phyloP scores from a whole-genome alignment of 2,113 vertebrate species.

The Pelmatolapia mariae region DNA sequence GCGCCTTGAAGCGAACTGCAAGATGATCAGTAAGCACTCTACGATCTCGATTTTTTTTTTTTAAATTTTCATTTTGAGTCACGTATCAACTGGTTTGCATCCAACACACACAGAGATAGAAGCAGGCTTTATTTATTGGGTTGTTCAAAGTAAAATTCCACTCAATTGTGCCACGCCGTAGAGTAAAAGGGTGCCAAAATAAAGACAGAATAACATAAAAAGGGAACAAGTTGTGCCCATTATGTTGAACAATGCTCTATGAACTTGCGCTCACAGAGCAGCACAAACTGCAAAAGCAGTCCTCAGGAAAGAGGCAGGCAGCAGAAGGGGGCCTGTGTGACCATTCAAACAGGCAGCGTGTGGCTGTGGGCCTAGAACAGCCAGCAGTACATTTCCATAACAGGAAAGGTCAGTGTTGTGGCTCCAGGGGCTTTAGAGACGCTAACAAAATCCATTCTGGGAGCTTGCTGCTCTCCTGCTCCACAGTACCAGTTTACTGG shows the following conservation, averaged over 20 bases:
- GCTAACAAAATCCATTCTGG: slow-evolving; percentile 35
- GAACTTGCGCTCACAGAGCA: neutral
- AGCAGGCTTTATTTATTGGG: neutral
- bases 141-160: neutral
- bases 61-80: neutral
- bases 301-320: slow-evolving; percentile 48
- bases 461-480: slow-evolving; percentile 10
- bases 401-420: slow-evolving; percentile 70
- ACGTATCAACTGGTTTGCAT: neutral
- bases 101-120: slow-evolving; percentile 9
- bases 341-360: slow-evolving; percentile 37
- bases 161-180: neutral
- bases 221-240: slow-evolving; percentile 36
- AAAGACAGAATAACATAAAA: slow-evolving; percentile 28
- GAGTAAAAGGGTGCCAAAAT: slow-evolving; percentile 13
- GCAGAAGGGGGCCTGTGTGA: slow-evolving; percentile 24
- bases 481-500: slow-evolving; percentile 37
- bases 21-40: neutral
- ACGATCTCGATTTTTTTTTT: neutral
- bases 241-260: slow-evolving; percentile 45
- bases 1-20: neutral
- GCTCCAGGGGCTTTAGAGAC: slow-evolving; percentile 45
- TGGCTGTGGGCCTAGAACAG: slow-evolving; percentile 47
- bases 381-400: slow-evolving; percentile 67
- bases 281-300: slow-evolving; percentile 19